Evolutionary conservation across 2,888 invertebrate genomes (phyloP).

Genomic region (Andrena bucephala): DNA sequence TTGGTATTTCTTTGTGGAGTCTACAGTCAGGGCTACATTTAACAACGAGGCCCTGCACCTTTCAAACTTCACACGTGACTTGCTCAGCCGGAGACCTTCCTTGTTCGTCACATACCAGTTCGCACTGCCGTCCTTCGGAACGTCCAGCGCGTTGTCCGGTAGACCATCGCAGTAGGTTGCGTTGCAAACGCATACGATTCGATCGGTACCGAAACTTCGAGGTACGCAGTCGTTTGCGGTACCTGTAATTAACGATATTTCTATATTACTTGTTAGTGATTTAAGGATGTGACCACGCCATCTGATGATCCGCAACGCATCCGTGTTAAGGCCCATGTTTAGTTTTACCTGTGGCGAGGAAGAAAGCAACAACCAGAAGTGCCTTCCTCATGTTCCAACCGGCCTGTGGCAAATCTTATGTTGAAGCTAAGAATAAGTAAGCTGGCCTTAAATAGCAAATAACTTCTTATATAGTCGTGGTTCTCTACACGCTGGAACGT

Average conservation of each 20-base stretch:
- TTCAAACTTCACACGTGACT: conserved; percentile 83
- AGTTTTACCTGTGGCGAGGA: neutral
- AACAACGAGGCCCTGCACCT: neutral
- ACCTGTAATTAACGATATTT: conserved; percentile 40
- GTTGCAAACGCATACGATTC: conserved; percentile 90
- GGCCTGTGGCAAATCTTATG: neutral
- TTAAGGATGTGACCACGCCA: too few species aligned
- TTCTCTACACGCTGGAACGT: neutral
- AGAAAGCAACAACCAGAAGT: neutral
- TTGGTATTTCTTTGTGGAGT: conserved; percentile 86
- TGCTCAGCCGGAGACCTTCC: conserved; percentile 87
- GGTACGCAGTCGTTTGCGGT: conserved; percentile 70
- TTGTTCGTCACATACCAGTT: conserved; percentile 88
- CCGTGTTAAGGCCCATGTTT: neutral
- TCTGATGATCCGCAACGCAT: too few species aligned
- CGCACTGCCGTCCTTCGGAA: conserved; percentile 84
- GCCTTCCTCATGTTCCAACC: neutral
- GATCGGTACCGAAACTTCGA: conserved; percentile 73
- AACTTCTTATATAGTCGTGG: conserved; percentile 11
- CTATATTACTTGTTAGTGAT: too few species aligned
- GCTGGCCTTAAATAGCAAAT: neutral
- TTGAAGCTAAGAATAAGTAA: neutral
- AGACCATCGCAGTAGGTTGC: conserved; percentile 90
- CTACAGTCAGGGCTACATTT: conserved; percentile 26
- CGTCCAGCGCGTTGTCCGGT: conserved; percentile 84